Base-by-base conservation (phyloP, 2,797 vertebrate genomes). In the Brachymystax lenok region DNA sequence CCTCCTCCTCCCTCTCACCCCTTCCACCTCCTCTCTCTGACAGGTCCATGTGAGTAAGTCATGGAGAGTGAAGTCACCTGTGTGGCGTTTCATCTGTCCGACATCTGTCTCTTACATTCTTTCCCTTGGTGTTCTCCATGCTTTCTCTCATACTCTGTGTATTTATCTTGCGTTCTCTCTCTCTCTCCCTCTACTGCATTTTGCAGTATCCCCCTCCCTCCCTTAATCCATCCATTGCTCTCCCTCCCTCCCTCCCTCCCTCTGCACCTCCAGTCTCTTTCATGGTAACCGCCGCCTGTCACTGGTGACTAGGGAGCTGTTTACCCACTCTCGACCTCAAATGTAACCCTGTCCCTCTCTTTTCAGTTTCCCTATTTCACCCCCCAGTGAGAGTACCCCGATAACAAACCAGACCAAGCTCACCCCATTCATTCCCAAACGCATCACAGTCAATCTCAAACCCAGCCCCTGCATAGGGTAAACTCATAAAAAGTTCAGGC, bases 31-130 rank as follows among this genome's bases (percentile, higher is more conserved):
- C 30, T 61, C 77, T 83, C 71, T 69, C 74, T 83, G 83, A 89
- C 83, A 84, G 80, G 77, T 85, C 80, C 82, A 73, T 35, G 78
- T 80, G 81, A 88, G 82, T 81, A 86, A 90, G 92, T 93, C 88
- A 84, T 80, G 90, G 91, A 91, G 89, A 81, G 78, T 81, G 82
- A 92, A 88, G 86, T 92, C 76, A 84, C 74, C 83, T 61, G 4
- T 85, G 76, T 19, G 79, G 78, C 54, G 81, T 90, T 89, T 90
- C 84, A 83, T 90, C 84, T 88, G 77, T 77, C 69, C 66, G 59
- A 87, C 52, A 80, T 71, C 59, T 17, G 1, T 72, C 5, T 51
- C 74, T 61, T 21, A 24, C 19, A 12, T 12, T n/a, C 33, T 46
- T 8, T 21, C 12, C n/a, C 35, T 10, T 24, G 16, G 13, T 54